Percentiles rank a stretch among this genome's conserved stretches.
Evolutionary conservation across 2,113 vertebrate genomes (phyloP).

Genomic region (Bufo gargarizans): DNA sequence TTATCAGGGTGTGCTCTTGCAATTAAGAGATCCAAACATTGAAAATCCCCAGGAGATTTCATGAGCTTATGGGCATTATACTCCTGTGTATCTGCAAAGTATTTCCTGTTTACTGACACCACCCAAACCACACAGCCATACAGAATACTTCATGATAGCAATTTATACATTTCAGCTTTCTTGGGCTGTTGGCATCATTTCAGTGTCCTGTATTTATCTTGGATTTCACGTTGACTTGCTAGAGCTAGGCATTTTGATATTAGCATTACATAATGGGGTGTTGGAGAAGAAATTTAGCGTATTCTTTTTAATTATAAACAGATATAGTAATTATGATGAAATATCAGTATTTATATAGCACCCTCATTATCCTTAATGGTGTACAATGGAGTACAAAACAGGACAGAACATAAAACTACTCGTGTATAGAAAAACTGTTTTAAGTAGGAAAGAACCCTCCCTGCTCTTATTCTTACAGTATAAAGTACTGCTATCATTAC

Average conservation of each 20-base stretch:
- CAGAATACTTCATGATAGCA: background rate
- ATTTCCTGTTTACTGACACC: conserved; percentile 50
- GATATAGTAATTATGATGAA: background rate
- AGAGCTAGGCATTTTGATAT: background rate
- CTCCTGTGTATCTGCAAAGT: conserved; percentile 1
- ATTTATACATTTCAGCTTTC: background rate
- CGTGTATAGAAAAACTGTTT: too few species aligned
- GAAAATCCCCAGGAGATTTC: conserved; percentile 1
- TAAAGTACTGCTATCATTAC: too few species aligned
- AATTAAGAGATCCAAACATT: conserved; percentile 47
- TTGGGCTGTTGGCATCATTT: background rate
- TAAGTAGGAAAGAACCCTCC: too few species aligned
- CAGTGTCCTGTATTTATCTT: too few species aligned
- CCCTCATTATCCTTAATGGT: too few species aligned
- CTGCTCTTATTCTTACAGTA: too few species aligned
- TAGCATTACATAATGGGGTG: background rate
- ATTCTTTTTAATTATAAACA: background rate
- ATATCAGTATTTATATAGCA: too few species aligned
- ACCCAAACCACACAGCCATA: conserved; percentile 10
- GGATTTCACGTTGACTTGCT: background rate
- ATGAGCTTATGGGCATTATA: conserved; percentile 35
- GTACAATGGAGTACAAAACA: too few species aligned
- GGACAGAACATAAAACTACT: too few species aligned
- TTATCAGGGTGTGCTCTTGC: conserved; percentile 32
- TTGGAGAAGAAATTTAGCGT: background rate